These are phyloP conservation scores for Thalassarche chlororhynchos DNA, from an alignment of 2,113 vertebrate genomes.

Conservation along the genomic window DNA sequence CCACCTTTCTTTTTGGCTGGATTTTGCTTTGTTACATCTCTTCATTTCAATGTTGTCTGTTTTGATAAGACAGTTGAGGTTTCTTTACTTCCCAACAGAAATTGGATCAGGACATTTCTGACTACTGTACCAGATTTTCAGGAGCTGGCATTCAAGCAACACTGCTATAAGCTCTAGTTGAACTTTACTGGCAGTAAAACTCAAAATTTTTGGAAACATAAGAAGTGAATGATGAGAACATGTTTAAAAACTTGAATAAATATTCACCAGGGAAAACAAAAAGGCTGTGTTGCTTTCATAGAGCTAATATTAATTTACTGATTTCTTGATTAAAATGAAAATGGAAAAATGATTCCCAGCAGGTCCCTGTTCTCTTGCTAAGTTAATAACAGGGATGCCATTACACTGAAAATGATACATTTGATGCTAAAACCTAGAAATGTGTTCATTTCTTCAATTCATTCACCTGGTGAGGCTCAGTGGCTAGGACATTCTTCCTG, in stretches of 20 bases:
- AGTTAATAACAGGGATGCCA: conserved; percentile 41
- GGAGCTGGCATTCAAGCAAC: neutral
- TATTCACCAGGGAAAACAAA: conserved; percentile 28
- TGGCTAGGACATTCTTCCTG: neutral
- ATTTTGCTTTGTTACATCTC: neutral
- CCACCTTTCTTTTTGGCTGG: neutral
- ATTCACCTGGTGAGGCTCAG: neutral
- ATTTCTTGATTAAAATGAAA: conserved; percentile 63
- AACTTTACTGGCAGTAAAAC: neutral
- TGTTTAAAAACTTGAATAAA: conserved; percentile 29
- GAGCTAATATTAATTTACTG: conserved; percentile 54
- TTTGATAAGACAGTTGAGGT: neutral
- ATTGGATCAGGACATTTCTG: neutral
- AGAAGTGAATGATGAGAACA: neutral
- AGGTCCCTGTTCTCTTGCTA: conserved; percentile 25
- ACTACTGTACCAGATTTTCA: neutral
- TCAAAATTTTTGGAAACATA: neutral
- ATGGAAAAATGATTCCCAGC: conserved; percentile 44
- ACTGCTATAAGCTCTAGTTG: neutral
- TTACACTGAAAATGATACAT: conserved; percentile 33
- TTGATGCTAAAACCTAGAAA: conserved; percentile 18
- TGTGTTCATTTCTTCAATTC: neutral
- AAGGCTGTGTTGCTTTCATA: neutral
- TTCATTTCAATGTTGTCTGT: neutral
- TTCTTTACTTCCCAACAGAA: neutral